phyloP scores from a whole-genome alignment of 2,113 vertebrate genomes.

The Octodon degus region DNA sequence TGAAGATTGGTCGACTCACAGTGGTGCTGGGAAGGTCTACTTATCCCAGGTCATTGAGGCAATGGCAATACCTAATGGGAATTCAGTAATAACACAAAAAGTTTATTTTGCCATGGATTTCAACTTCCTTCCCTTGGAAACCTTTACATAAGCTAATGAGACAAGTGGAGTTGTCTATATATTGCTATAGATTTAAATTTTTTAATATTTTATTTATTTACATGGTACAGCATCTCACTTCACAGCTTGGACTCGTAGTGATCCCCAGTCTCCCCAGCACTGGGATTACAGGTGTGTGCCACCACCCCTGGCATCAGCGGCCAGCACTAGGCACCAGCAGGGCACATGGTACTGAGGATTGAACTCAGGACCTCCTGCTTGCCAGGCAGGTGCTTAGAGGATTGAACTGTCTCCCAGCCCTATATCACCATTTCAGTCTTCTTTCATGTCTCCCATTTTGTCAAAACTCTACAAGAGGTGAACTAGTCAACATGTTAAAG shows the following conservation, averaged over 20 bases:
- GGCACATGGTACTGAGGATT: too few species aligned
- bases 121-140: background rate
- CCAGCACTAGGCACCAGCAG: too few species aligned
- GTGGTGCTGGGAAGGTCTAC: slow-evolving; percentile 39
- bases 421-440: background rate
- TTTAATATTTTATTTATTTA: too few species aligned
- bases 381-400: too few species aligned
- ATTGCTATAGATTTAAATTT: too few species aligned
- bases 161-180: background rate
- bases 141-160: background rate
- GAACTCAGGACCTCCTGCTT: too few species aligned
- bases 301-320: too few species aligned
- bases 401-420: too few species aligned
- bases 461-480: background rate
- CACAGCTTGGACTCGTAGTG: too few species aligned
- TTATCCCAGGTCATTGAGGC: slow-evolving; percentile 8
- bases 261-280: too few species aligned
- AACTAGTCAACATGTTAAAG: background rate
- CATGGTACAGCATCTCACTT: too few species aligned
- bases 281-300: too few species aligned
- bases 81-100: slow-evolving; percentile 10
- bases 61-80: slow-evolving; percentile 2
- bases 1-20: background rate
- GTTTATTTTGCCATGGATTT: slow-evolving; percentile 19
- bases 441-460: background rate